These are phyloP conservation scores for Listrodromus nycthemerus DNA, from an alignment of 2,888 invertebrate species.

Conservation along the genomic window DNA sequence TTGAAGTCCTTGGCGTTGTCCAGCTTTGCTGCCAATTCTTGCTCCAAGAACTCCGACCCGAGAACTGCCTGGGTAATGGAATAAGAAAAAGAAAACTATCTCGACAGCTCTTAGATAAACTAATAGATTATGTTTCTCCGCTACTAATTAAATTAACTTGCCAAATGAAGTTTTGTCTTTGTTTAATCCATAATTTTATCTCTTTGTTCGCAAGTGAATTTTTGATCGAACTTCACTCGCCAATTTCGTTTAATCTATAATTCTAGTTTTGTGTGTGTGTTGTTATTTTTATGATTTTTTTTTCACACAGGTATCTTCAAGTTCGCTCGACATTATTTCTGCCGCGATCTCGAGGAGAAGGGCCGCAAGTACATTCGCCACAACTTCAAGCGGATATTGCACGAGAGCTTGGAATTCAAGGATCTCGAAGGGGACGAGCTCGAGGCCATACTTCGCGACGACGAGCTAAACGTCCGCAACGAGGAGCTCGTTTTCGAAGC, in stretches of 20 bases:
- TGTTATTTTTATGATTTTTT: neutral
- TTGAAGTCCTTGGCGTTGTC: conserved; percentile 90
- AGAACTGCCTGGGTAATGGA: conserved; percentile 88
- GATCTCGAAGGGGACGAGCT: conserved; percentile 87
- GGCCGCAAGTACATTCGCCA: conserved; percentile 87
- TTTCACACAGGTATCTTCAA: conserved; percentile 86
- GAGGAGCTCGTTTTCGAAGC: conserved; percentile 92
- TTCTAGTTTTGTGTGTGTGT: no score
- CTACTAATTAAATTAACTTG: no score
- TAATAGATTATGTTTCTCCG: no score
- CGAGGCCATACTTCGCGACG: conserved; percentile 88
- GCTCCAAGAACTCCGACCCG: conserved; percentile 87
- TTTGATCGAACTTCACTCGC: no score
- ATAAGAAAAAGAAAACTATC: neutral
- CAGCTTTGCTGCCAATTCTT: conserved; percentile 90
- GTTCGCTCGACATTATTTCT: conserved; percentile 90
- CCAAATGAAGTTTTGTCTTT: no score
- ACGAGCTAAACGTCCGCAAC: conserved; percentile 89
- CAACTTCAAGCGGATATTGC: conserved; percentile 87
- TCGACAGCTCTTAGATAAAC: neutral
- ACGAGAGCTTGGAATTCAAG: conserved; percentile 88
- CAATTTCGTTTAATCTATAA: no score
- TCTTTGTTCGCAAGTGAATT: no score
- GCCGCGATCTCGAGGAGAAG: conserved; percentile 88
- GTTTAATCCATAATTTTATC: no score